Base-by-base conservation (phyloP, 2,888 invertebrate genomes). In the Thyatira batis region DNA sequence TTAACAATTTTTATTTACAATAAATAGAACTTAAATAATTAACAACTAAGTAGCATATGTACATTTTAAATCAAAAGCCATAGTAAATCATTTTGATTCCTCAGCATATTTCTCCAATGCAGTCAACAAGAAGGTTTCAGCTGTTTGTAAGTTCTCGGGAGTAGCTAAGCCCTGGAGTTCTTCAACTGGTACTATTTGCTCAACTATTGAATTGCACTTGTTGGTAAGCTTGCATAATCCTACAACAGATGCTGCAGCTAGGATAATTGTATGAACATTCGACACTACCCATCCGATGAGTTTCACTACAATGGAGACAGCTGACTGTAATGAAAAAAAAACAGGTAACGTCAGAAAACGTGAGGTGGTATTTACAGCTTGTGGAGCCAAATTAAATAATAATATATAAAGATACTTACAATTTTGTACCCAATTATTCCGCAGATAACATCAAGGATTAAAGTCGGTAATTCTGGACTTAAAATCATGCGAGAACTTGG, bases 61-160 rank as follows among this genome's bases (percentile, higher is more conserved):
- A 17, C 17, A 44, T 30, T 17, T 53, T 13, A n/a, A 30, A n/a
- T n/a, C n/a, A n/a, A n/a, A n/a, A n/a, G n/a, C n/a, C n/a, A n/a
- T n/a, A 6, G 13, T 49, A n/a, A 44, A 51, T 44, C 57, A 55
- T 50, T 61, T 65, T 44, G 56, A 65, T 17, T 66, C 68, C 51
- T 76, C 65, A 0, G 68, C 66, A 50, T 93, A 94, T 65, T 92
- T 92, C 43, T 92, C 90, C 30, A 94, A 78, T 3, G 94, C 94
- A 43, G 84, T 87, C 45, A 86, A 73, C 0, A 94, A 84, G 46
- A 93, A 82, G 8, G 82, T 73, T 3, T 93, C 89, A 0, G 93
- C 92, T 0, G 86, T 82, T 2, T 93, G 85, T 39, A 94, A 70
- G 49, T 84, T 85, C 48, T 94, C 93, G 4, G 93, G 90, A 0